Evolutionary conservation across 2,113 vertebrate genomes (phyloP), one percentile per base, ranked within the genome.

Genomic region (Pogona vitticeps): DNA sequence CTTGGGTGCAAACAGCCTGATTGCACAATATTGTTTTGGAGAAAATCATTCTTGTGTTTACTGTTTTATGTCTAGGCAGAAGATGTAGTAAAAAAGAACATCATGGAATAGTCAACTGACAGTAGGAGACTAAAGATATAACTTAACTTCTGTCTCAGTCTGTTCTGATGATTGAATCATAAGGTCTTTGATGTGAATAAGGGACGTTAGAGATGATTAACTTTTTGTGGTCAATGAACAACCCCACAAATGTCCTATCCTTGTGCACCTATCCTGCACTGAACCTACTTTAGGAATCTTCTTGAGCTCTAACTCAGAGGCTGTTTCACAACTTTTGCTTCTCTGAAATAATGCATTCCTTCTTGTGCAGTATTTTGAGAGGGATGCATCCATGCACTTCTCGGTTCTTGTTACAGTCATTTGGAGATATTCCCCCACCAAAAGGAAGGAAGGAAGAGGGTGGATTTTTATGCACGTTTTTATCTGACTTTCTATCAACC

Each of bases 41-140:
- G 70, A 84, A 88, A 93, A 76, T 79, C 17, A 26, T 76, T 82
- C 58, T 82, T 59, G 75, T 61, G 88, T 82, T 68, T n/a, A 68
- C 31, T 52, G 13, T 52, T 82, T 70, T 18, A 52, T 70, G 10
- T 6, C 31, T 82, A 28, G 20, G 18, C 65, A 70, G 40, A 23
- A 13, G n/a, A 52, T 82, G 8, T 21, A 18, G 38, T 38, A 87
- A 90, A 40, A 92, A 91, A 84, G 58, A 2, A 72, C 59, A 61
- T 72, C 40, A 40, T 63, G 52, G 52, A 58, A 58, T 20, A 31
- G 21, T 72, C 65, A 70, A 59, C 31, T 42, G 73, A 73, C 38
- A 63, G 52, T 31, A 15, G 36, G 36, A 61, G 36, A n/a, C 38
- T 26, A 38, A n/a, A 59, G 26, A 42, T 59, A 23, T 13, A 2